Evolutionary conservation across 2,113 vertebrate genomes (phyloP), one percentile per base, ranked within the genome.

Genomic region (Pycnonotus jocosus): DNA sequence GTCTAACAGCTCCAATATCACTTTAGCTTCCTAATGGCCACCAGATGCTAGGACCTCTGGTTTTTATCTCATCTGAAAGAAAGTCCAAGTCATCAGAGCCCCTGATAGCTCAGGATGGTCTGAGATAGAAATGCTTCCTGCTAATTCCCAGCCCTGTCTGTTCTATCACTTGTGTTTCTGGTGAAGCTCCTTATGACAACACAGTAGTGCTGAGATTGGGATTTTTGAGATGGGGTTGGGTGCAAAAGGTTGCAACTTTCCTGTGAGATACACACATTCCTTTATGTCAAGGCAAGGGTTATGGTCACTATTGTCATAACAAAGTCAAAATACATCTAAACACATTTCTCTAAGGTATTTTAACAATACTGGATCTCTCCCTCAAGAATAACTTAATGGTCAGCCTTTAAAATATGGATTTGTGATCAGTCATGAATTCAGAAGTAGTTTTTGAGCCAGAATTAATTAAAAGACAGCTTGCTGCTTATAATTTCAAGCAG

Each of bases 221-320:
- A 74, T 78, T 95, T 95, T 94, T 85, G 65, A 65, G 40, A 68
- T 4, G 4, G 50, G 35, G 51, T 83, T 88, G 93, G 85, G 60
- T 93, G 92, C 82, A 92, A 92, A 93, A 95, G 94, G 92, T 95
- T 97, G 76, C 68, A 86, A 30, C 76, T 95, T 96, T 96, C 93
- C 76, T 94, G 57, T 93, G 93, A 81, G 76, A 96, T 40, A 81
- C 1, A 82, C 78, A 53, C 88, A 78, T 95, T 95, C 87, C 56
- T 94, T 79, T n/a, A 21, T 48, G 56, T 70, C 66, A 82, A 91
- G 74, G 60, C 91, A 77, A 94, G 25, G 71, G 42, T 85, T 90
- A 9, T 73, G 28, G 78, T 58, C 50, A 58, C 73, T 82, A 90
- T 77, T 94, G 58, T 80, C 74, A 73, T 86, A 95, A 80, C 81